Evolutionary conservation across 1,140 invertebrate species (phyloP).

Genomic region (Drosophila hydei): DNA sequence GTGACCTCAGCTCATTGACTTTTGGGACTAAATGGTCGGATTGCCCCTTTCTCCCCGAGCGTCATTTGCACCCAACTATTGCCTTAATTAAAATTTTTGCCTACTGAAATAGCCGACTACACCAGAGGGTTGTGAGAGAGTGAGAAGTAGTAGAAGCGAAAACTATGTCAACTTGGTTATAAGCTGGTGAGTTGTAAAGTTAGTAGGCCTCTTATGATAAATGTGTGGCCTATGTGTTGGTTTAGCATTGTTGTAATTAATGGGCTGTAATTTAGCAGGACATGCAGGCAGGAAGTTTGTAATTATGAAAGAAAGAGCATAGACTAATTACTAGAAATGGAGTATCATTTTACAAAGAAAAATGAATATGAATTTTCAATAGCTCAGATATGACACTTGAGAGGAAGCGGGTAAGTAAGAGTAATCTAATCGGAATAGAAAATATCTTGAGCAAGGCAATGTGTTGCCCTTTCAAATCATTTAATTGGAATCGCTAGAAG

Average conservation of each 20-base stretch:
- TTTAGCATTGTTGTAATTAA: slow-evolving; percentile 35
- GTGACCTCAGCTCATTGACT: slow-evolving; percentile 77
- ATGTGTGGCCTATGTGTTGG: slow-evolving; percentile 23
- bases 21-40: slow-evolving; percentile 59
- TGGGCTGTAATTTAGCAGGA: slow-evolving; percentile 39
- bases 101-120: slow-evolving; percentile 39
- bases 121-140: not conserved
- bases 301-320: slow-evolving; percentile 2
- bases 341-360: not conserved
- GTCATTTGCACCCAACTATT: slow-evolving; percentile 25
- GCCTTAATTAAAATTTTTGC: slow-evolving; percentile 76
- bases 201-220: slow-evolving; percentile 44
- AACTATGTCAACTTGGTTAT: slow-evolving; percentile 13
- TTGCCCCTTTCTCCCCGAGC: not conserved
- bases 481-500: too few species aligned
- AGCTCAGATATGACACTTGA: too few species aligned
- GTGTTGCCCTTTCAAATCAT: too few species aligned
- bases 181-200: slow-evolving; percentile 42
- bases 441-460: too few species aligned
- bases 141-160: not conserved
- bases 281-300: slow-evolving; percentile 16
- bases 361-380: slow-evolving; percentile 1
- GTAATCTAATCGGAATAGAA: too few species aligned
- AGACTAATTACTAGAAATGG: slow-evolving; percentile 21
- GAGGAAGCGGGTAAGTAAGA: too few species aligned